Base-by-base conservation (phyloP, 2,797 vertebrate genomes). In the Meriones psammophilus region DNA sequence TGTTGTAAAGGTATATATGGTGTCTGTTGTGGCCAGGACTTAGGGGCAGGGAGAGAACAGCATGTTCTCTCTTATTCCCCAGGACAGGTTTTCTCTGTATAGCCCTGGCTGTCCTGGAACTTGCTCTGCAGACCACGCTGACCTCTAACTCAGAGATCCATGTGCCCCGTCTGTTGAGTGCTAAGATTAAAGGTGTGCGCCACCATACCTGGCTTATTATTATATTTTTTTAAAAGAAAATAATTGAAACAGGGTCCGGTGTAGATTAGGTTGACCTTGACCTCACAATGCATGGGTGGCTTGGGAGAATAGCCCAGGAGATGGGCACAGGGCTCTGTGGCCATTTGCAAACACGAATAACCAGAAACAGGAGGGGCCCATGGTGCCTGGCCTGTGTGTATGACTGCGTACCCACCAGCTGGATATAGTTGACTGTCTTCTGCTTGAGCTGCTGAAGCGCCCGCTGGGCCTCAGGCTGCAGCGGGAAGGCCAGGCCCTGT, bases 351-450 rank as follows among this genome's bases (percentile, higher is more conserved):
- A 4, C 0, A 9, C 0, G 2, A 5, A 3, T 0, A 14, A 7
- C 9, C n/a, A 5, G 64, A 46, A 66, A 33, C 10, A 50, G 58
- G 39, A 42, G 56, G 5, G 28, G 8, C 9, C 85, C 56, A 28
- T 7, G 17, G 17, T 5, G 60, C 12, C 62, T 0, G 2, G 3
- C 56, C 8, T 3, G 7, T 3, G 8, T 15, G 36, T 5, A 1
- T n/a, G 64, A 20, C n/a, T 0, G 0, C 46, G 46, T 14, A 68
- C 99, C 98, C 98, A 99, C 99, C 99, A 99, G 98, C 97, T 99
- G 99, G 96, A 99, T 99, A 97, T 99, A 99, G 98, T 99, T 99
- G 98, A 99, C 98, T 24, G 98, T 99, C 98, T 98, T 99, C 98
- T 99, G 99, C 97, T 98, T 99, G 96, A 99, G 99, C 1, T 99